A percentile compares a stretch with the other conserved stretches of the same genome.
These are phyloP conservation scores for Patagioenas fasciata DNA, from an alignment of 2,113 vertebrate species.

Conservation along the genomic window DNA sequence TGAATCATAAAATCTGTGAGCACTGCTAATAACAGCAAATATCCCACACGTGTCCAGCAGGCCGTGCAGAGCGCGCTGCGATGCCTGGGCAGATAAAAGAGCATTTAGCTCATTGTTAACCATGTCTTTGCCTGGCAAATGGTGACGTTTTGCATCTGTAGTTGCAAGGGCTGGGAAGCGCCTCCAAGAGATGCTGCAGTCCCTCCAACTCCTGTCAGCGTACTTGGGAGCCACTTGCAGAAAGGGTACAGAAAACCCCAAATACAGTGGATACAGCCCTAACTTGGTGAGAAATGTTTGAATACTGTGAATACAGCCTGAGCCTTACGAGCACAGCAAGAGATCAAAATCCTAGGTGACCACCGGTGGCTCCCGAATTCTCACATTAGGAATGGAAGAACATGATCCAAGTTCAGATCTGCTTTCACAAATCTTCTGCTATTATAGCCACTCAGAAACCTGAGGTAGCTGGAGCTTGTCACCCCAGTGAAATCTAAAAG, in stretches of 20 bases:
- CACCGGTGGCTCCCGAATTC: background rate
- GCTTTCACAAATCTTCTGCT: background rate
- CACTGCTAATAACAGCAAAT: background rate
- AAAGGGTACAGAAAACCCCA: background rate
- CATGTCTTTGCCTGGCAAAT: fast-evolving
- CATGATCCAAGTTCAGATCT: background rate
- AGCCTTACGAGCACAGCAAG: background rate
- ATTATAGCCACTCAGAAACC: background rate
- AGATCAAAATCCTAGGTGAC: background rate
- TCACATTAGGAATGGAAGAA: background rate
- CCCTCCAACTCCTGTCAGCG: background rate
- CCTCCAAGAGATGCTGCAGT: too few relatives aligned
- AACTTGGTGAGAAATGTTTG: background rate
- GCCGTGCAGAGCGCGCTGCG: background rate
- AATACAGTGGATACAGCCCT: background rate
- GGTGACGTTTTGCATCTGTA: background rate
- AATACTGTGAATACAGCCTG: background rate
- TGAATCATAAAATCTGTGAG: background rate
- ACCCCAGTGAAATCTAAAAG: background rate
- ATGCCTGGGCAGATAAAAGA: background rate
- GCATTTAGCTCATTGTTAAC: fast-evolving
- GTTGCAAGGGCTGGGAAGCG: background rate
- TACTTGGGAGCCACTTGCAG: fast-evolving
- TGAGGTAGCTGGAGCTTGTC: background rate
- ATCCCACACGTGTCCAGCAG: background rate